A percentile compares a stretch with the other conserved stretches of the same genome.
Evolutionary conservation across 2,888 invertebrate genomes (phyloP).

Genomic region (Chymomyza amoena): DNA sequence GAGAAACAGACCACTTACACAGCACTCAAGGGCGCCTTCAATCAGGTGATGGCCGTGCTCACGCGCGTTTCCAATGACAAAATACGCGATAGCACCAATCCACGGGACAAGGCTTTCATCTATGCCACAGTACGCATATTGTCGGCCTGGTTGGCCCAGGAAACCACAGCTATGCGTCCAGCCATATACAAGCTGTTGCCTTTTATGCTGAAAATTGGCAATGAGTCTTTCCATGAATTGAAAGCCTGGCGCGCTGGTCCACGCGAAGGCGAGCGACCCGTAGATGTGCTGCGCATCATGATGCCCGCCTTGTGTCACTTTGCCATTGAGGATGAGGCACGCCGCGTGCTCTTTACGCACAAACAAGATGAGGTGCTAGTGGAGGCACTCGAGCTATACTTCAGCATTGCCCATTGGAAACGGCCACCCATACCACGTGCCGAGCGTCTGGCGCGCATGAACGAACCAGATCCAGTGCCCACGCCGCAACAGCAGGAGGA

Average conservation of each 20-base stretch:
- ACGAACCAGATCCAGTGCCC: constrained; percentile 87
- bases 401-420: constrained; percentile 92
- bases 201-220: constrained; percentile 88
- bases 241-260: constrained; percentile 85
- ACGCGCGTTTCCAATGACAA: constrained; percentile 87
- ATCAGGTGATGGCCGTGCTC: constrained; percentile 87
- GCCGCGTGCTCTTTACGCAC: constrained; percentile 87
- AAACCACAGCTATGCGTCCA: constrained; percentile 91
- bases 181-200: constrained; percentile 90
- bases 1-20: constrained; percentile 95
- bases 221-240: constrained; percentile 89
- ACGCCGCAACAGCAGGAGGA: constrained; percentile 87
- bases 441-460: constrained; percentile 87
- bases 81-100: constrained; percentile 84
- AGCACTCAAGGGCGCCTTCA: constrained; percentile 92
- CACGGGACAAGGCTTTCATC: constrained; percentile 88
- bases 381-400: constrained; percentile 90
- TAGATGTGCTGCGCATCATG: constrained; percentile 89
- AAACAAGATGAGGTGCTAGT: constrained; percentile 90
- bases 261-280: constrained; percentile 80
- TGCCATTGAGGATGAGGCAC: constrained; percentile 92
- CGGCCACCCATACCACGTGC: constrained; percentile 89
- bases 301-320: constrained; percentile 94
- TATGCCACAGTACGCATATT: constrained; percentile 91
- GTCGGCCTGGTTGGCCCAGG: constrained; percentile 94